Base-by-base conservation (phyloP, 2,797 vertebrate genomes). In the Neosalanx taihuensis region DNA sequence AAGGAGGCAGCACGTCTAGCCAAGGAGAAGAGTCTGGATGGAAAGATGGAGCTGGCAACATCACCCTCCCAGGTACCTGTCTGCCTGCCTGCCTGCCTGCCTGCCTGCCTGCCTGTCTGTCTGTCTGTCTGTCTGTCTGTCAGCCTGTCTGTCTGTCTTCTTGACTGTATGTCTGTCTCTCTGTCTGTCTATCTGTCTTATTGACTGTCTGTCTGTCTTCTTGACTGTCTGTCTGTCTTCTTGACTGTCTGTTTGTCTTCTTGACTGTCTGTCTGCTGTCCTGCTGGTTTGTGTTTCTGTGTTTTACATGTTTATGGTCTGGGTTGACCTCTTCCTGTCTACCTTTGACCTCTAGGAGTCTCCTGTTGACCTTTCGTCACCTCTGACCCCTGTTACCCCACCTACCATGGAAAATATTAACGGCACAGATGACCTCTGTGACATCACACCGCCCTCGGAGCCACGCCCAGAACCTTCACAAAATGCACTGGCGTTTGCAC, bases 1-100 rank as follows among this genome's bases (percentile, higher is more conserved):
- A 99, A 99, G 89, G 97, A 99, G 93, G 97, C 97, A 72, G 97
- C 97, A 0, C 93, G 97, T 74, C 90, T 98, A 63, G 97, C 97
- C 73, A 99, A 99, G 86, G 97, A 99, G 90, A 99, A 98, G 89
- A 97, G 96, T 66, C 96, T 97, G 76, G 96, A 99, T 30, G 64
- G 64, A 83, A 99, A 99, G 89, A 97, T 96, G 95, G 97, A 99
- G 73, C 92, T 98, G 87, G 96, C 96, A 74, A 98, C 95, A 81
- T 98, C 97, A 79, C 97, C 97, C 26, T 99, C 97, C 84, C 97
- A 99, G 95, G 97, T 99, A 76, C 29, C 23, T 60, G 20, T 13
- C 58, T 60, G 58, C 29, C 58, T 60, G 20, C 26, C 58, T 59
- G 58, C 9, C 57, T 59, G 2, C 0, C 26, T 30, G 6, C 0